These are phyloP conservation scores for Mirounga angustirostris DNA, from an alignment of 2,113 vertebrate genomes.

Conservation along the genomic window DNA sequence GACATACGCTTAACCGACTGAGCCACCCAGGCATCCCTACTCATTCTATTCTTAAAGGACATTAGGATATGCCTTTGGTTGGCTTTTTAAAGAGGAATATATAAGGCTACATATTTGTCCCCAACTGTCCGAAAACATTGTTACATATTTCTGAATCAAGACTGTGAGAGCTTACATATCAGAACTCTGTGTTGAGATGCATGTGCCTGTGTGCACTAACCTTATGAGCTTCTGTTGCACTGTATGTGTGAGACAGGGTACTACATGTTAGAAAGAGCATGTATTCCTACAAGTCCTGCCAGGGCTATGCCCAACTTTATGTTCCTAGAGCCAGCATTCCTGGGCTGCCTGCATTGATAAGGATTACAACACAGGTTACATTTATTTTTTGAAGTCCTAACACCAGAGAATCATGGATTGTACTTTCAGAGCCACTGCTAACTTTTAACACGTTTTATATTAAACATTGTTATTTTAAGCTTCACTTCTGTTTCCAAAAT, in stretches of 20 bases:
- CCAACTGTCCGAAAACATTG: background rate
- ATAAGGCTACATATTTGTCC: background rate
- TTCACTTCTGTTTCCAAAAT: slow-evolving; percentile 73
- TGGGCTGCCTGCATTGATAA: background rate
- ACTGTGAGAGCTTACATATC: background rate
- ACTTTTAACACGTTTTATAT: slow-evolving; percentile 77
- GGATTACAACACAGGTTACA: slow-evolving; percentile 44
- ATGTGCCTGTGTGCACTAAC: background rate
- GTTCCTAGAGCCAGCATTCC: background rate
- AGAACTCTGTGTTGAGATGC: background rate
- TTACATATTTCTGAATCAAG: background rate
- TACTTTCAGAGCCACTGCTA: slow-evolving; percentile 48
- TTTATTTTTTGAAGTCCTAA: slow-evolving; percentile 56
- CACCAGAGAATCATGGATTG: slow-evolving; percentile 26
- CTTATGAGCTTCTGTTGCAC: background rate
- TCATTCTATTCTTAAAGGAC: background rate
- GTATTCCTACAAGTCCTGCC: background rate
- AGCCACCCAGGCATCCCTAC: background rate
- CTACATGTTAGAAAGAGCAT: background rate
- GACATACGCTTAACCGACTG: no score
- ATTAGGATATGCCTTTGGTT: background rate
- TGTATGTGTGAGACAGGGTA: background rate
- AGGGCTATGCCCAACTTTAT: background rate
- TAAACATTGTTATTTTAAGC: slow-evolving; percentile 76
- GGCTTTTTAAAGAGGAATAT: background rate